Conservation (phyloP, 2,797 vertebrate species). For the Threskiornis aethiopicus region DNA sequence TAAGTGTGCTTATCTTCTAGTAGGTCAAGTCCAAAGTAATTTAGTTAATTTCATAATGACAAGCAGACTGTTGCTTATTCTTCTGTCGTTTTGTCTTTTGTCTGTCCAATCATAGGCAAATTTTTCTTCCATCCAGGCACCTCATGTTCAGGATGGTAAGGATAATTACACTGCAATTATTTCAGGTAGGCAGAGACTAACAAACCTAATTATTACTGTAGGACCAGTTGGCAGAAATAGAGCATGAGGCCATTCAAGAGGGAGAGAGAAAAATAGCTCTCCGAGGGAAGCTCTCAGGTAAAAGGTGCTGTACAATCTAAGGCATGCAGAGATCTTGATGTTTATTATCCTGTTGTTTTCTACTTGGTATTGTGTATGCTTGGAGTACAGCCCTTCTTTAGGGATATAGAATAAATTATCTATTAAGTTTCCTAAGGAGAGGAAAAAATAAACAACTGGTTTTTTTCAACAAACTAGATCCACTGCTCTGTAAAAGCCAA, state of each 20-base stretch:
- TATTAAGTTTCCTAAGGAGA: neutral
- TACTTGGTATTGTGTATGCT: neutral
- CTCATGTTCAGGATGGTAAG: neutral
- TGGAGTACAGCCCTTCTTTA: neutral
- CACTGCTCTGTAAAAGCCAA: neutral
- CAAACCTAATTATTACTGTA: neutral
- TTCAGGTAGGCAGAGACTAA: neutral
- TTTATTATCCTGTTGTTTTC: neutral
- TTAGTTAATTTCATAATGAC: neutral
- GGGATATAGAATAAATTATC: neutral
- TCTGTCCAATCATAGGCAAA: neutral
- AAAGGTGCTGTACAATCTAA: neutral
- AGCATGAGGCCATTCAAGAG: neutral
- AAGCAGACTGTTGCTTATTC: neutral
- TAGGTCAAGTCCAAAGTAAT: neutral
- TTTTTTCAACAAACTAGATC: neutral
- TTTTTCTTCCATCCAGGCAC: neutral
- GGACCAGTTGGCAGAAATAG: neutral
- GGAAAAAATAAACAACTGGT: neutral
- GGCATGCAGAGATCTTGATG: neutral
- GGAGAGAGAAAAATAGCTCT: neutral
- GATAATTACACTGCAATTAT: slow-evolving; percentile 1
- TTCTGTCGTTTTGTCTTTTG: neutral
- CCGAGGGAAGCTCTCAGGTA: neutral
- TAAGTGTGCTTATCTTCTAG: neutral